Conservation (phyloP, 2,113 vertebrate species). For the Oreochromis spilurus region DNA sequence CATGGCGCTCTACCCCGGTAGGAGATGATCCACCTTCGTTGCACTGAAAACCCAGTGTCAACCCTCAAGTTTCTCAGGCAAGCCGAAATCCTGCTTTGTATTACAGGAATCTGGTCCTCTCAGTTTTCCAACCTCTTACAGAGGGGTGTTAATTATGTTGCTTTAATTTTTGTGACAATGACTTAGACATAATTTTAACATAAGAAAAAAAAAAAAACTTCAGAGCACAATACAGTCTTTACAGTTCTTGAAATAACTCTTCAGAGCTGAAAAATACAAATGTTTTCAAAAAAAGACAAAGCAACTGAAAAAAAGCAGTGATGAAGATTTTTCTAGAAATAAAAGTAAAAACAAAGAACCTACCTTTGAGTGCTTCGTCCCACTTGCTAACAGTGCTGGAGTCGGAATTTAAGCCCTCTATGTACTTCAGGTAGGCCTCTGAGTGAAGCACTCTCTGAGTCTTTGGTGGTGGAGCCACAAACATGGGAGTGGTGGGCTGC, state of each 20-base stretch:
- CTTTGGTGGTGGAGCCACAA: constrained; percentile 94
- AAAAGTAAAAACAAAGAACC: not conserved
- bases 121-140: not conserved
- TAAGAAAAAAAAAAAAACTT: not conserved
- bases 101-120: not conserved
- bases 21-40: not conserved
- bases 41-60: not conserved
- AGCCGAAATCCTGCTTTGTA: not conserved
- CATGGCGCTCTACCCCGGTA: not conserved
- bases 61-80: not conserved
- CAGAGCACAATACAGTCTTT: not conserved
- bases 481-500: constrained; percentile 90
- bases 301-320: not conserved
- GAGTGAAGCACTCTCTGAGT: constrained; percentile 95
- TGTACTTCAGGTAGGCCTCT: constrained; percentile 97
- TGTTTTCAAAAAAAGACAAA: not conserved
- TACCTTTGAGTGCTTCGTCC: constrained; percentile 95
- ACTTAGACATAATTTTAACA: not conserved
- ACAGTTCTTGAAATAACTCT: not conserved
- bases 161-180: not conserved
- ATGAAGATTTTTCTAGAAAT: not conserved
- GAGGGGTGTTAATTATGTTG: not conserved
- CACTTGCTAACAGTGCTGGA: constrained; percentile 93
- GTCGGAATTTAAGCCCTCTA: constrained; percentile 92
- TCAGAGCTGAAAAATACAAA: not conserved